phyloP scores from a whole-genome alignment of 1,140 invertebrate species.

The Pseudomyrmex sp. region DNA sequence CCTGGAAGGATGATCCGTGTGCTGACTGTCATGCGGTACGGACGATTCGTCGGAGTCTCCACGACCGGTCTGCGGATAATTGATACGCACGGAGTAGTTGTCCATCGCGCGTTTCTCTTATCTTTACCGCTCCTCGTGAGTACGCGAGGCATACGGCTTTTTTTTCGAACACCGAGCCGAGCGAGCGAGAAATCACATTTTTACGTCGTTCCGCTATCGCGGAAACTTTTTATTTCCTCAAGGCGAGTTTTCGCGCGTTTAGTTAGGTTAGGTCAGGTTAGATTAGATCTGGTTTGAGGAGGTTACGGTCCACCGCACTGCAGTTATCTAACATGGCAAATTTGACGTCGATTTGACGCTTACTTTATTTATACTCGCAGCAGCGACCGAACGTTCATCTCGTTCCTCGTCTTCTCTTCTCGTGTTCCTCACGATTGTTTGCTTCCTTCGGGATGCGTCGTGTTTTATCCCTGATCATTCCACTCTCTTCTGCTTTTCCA shows the following conservation, averaged over 20 bases:
- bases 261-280: constrained; percentile 20
- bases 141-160: constrained; percentile 16
- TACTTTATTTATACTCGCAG: too few relatives aligned
- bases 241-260: background rate
- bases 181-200: constrained; percentile 61
- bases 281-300: background rate
- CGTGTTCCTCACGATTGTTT: too few relatives aligned
- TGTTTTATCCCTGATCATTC: too few relatives aligned
- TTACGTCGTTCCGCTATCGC: background rate
- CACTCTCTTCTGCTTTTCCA: too few relatives aligned
- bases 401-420: too few relatives aligned
- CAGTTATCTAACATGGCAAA: background rate
- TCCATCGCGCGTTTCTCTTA: constrained; percentile 73
- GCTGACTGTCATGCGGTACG: constrained; percentile 70
- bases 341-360: too few relatives aligned
- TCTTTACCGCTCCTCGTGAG: background rate
- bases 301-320: too few relatives aligned
- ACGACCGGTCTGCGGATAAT: constrained; percentile 74
- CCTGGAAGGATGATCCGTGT: constrained; percentile 71
- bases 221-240: background rate
- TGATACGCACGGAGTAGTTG: constrained; percentile 75
- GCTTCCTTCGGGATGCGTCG: too few relatives aligned
- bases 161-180: constrained; percentile 20
- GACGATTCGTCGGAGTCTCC: constrained; percentile 74
- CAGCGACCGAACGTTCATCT: too few relatives aligned